A percentile compares a stretch with the other conserved stretches of the same genome.
These are phyloP conservation scores for Passer montanus DNA, from an alignment of 2,113 vertebrate genomes.

Conservation along the genomic window DNA sequence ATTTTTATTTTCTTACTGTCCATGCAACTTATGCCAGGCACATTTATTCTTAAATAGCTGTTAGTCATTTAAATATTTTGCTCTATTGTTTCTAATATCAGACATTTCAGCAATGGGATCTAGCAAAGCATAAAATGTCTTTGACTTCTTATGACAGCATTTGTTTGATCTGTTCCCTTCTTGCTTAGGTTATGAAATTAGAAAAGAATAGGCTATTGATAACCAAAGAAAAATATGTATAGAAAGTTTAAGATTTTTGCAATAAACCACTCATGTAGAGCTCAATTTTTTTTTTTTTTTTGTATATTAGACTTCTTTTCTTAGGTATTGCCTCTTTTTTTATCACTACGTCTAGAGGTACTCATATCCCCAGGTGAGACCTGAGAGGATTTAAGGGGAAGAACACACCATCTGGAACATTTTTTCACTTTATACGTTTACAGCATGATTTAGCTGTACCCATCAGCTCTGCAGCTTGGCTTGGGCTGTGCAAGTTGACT, in stretches of 20 bases:
- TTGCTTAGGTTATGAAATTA: not conserved
- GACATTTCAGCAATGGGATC: not conserved
- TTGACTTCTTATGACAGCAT: not conserved
- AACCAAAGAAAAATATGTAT: not conserved
- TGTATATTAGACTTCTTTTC: not conserved
- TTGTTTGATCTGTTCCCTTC: not conserved
- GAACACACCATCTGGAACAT: not conserved
- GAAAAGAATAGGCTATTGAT: not conserved
- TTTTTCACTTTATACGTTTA: not conserved
- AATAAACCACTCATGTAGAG: not conserved
- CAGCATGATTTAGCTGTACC: not conserved
- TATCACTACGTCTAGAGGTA: not conserved
- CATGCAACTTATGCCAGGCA: not conserved
- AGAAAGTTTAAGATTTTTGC: not conserved
- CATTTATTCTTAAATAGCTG: not conserved
- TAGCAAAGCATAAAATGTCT: not conserved
- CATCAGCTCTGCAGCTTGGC: not conserved
- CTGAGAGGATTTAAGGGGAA: not conserved
- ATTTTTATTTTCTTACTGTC: constrained; percentile 20
- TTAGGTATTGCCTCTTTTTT: not conserved
- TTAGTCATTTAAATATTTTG: not conserved
- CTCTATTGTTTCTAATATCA: not conserved
- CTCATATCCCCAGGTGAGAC: not conserved
- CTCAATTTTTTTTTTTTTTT: not conserved
- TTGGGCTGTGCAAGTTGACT: rapidly evolving